Conservation (phyloP, 2,888 invertebrate genomes). For the Ceratothoa steindachneri region DNA sequence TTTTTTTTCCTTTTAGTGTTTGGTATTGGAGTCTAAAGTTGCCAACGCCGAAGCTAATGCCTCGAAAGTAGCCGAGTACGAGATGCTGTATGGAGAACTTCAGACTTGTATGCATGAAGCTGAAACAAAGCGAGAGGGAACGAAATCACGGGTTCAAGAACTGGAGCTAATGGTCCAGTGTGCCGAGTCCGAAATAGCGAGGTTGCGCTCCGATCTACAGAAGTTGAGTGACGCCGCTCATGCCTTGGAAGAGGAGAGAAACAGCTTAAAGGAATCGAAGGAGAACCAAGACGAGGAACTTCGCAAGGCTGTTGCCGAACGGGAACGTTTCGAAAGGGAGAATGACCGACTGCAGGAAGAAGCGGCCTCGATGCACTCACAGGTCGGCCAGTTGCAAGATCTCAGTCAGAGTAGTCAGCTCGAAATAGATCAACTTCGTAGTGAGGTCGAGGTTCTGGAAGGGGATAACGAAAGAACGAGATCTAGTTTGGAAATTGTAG, state of each 20-base stretch:
- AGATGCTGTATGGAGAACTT: constrained; percentile 35
- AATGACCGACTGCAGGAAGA: constrained; percentile 11
- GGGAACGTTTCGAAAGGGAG: constrained; percentile 19
- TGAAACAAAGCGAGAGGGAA: constrained; percentile 39
- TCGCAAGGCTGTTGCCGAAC: constrained; percentile 13
- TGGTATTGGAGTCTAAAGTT: constrained; percentile 36
- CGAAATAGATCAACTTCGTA: constrained; percentile 36
- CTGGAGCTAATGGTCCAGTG: constrained; percentile 45
- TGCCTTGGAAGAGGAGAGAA: not conserved
- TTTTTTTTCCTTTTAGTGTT: constrained; percentile 23
- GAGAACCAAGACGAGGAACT: constrained; percentile 20
- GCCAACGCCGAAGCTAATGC: constrained; percentile 30
- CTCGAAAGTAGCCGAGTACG: constrained; percentile 24
- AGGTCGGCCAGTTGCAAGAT: not conserved
- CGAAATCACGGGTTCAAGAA: constrained; percentile 30
- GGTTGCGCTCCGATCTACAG: constrained; percentile 18
- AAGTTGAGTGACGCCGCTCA: not conserved
- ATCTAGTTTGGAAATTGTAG: constrained; percentile 32
- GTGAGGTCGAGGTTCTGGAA: constrained; percentile 45
- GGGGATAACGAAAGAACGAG: constrained; percentile 35
- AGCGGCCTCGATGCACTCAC: not conserved
- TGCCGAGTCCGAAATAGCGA: constrained; percentile 42
- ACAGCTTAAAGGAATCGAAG: not conserved
- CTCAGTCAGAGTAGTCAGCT: constrained; percentile 22
- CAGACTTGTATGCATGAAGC: constrained; percentile 41